Percentiles rank a stretch among this genome's conserved stretches.
Conservation (phyloP, 2,888 invertebrate genomes). For the Galerucella calmariensis region DNA sequence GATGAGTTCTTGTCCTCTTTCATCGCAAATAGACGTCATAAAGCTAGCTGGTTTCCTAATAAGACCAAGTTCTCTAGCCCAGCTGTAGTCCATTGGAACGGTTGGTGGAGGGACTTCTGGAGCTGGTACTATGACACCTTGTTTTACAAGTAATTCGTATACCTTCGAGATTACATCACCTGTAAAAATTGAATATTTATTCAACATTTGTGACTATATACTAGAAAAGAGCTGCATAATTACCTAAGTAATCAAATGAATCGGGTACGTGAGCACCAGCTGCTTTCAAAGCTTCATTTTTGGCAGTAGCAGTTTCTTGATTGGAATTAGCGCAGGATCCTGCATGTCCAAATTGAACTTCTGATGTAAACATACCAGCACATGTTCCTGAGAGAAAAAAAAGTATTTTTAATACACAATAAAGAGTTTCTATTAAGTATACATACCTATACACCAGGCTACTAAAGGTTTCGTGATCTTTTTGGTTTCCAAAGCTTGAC, state of each 20-base stretch:
- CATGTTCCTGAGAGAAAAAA: slow-evolving; percentile 57
- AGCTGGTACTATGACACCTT: slow-evolving; percentile 85
- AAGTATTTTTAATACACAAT: not conserved
- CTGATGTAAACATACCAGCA: slow-evolving; percentile 83
- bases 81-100: slow-evolving; percentile 99
- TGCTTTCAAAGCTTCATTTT: slow-evolving; percentile 84
- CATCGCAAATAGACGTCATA: slow-evolving; percentile 99
- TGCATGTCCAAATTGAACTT: slow-evolving; percentile 98
- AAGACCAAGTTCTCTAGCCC: slow-evolving; percentile 97
- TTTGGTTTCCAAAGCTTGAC: slow-evolving; percentile 83
- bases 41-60: slow-evolving; percentile 99
- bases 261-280: slow-evolving; percentile 92
- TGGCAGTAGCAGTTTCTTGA: slow-evolving; percentile 89
- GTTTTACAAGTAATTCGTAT: slow-evolving; percentile 80
- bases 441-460: slow-evolving; percentile 95
- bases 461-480: slow-evolving; percentile 93
- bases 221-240: too few relatives aligned
- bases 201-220: too few relatives aligned
- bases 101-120: slow-evolving; percentile 97
- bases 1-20: slow-evolving; percentile 94
- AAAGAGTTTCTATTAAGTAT: not conserved
- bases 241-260: slow-evolving; percentile 83
- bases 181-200: slow-evolving; percentile 25
- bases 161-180: slow-evolving; percentile 85
- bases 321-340: slow-evolving; percentile 95